These are phyloP conservation scores for Neotragus moschatus DNA, from an alignment of 2,113 vertebrate genomes.

Conservation along the genomic window DNA sequence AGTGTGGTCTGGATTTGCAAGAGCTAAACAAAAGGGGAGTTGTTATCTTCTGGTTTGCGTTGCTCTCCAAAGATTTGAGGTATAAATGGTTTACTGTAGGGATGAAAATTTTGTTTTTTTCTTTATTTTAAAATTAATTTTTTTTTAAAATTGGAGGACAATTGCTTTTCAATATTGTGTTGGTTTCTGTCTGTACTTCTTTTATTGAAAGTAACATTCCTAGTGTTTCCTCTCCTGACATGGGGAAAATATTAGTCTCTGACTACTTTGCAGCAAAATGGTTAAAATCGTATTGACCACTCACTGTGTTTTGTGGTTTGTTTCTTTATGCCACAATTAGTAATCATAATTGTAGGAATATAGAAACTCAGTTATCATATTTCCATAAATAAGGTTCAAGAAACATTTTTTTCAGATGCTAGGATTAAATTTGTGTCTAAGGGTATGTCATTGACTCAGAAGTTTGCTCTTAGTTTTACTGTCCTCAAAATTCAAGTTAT, in stretches of 20 bases:
- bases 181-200: not conserved
- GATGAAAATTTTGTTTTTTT: not conserved
- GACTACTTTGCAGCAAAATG: not conserved
- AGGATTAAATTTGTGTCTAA: not conserved
- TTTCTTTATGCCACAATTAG: not conserved
- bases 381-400: not conserved
- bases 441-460: not conserved
- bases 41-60: not conserved
- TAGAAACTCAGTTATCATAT: not conserved
- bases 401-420: not conserved
- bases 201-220: not conserved
- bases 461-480: constrained; percentile 29
- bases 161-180: not conserved
- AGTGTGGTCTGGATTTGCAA: constrained; percentile 37
- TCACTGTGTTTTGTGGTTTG: not conserved
- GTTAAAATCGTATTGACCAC: not conserved
- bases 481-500: constrained; percentile 40
- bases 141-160: not conserved
- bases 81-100: not conserved
- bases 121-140: not conserved
- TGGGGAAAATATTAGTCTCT: not conserved
- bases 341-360: not conserved
- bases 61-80: not conserved
- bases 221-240: not conserved
- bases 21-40: not conserved